A percentile compares a stretch with the other conserved stretches of the same genome.
Evolutionary conservation across 1,140 invertebrate genomes (phyloP).

Genomic region (Pristionchus pacificus): DNA sequence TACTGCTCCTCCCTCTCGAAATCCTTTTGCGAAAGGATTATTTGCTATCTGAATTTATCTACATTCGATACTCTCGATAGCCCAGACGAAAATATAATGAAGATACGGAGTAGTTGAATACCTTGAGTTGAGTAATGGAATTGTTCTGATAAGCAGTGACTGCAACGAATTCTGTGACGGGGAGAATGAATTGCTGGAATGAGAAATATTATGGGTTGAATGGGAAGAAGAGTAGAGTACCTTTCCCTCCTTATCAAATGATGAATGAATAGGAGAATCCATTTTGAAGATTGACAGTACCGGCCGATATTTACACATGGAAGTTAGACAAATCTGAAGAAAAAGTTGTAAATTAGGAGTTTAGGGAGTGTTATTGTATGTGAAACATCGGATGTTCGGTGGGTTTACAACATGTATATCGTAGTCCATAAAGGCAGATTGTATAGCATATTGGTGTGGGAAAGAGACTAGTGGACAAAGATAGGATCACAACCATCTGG

Average conservation of each 20-base stretch:
- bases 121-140: constrained; percentile 24
- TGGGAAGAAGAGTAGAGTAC: neutral
- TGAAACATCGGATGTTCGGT: too few species aligned
- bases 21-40: constrained; percentile 40
- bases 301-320: constrained; percentile 39
- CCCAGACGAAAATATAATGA: too few species aligned
- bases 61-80: neutral
- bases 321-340: constrained; percentile 23
- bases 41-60: neutral
- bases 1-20: constrained; percentile 30
- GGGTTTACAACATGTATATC: too few species aligned
- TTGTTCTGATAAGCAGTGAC: constrained; percentile 38
- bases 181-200: constrained; percentile 12
- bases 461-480: too few species aligned
- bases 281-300: constrained; percentile 21
- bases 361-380: too few species aligned
- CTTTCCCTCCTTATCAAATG: neutral
- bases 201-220: neutral
- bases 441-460: too few species aligned
- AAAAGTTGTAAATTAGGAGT: too few species aligned
- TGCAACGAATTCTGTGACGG: constrained; percentile 34
- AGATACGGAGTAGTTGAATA: too few species aligned
- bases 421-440: too few species aligned
- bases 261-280: neutral
- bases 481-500: too few species aligned